A percentile compares a stretch with the other conserved stretches of the same genome.
These are phyloP conservation scores for Eptatretus atami DNA, from an alignment of 2,797 vertebrate species.

Conservation along the genomic window DNA sequence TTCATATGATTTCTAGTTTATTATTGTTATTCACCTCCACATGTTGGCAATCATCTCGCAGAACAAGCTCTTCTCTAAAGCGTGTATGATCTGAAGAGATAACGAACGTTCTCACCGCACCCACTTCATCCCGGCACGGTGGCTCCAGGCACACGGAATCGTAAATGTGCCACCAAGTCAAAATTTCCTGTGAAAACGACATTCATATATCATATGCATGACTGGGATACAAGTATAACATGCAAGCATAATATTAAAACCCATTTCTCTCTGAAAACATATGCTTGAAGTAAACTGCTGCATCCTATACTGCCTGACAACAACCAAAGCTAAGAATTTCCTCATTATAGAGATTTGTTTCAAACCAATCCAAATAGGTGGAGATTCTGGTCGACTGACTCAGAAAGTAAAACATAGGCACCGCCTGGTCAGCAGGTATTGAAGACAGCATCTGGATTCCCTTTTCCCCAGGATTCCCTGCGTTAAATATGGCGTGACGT, in stretches of 20 bases:
- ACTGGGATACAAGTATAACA: background rate
- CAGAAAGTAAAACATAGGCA: no score
- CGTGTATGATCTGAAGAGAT: slow-evolving; percentile 1
- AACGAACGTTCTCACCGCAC: background rate
- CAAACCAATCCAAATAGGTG: no score
- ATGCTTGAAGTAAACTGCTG: no score
- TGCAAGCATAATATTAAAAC: background rate
- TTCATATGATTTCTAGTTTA: no score
- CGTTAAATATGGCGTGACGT: no score
- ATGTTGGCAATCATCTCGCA: background rate
- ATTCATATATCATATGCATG: background rate
- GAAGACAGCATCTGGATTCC: no score
- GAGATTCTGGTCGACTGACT: no score
- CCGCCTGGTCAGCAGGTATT: no score
- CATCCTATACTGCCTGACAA: no score
- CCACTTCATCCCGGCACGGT: background rate
- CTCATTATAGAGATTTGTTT: no score
- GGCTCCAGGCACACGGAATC: slow-evolving; percentile 1
- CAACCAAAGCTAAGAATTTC: no score
- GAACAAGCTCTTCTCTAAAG: background rate
- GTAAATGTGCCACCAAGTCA: slow-evolving; percentile 2
- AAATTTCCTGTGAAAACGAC: background rate
- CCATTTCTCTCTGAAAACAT: background rate
- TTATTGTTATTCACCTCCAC: background rate
- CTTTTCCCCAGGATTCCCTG: no score